Percentiles rank a stretch among this genome's conserved stretches.
phyloP scores from a whole-genome alignment of 2,113 vertebrate species.

The Nesoenas mayeri region DNA sequence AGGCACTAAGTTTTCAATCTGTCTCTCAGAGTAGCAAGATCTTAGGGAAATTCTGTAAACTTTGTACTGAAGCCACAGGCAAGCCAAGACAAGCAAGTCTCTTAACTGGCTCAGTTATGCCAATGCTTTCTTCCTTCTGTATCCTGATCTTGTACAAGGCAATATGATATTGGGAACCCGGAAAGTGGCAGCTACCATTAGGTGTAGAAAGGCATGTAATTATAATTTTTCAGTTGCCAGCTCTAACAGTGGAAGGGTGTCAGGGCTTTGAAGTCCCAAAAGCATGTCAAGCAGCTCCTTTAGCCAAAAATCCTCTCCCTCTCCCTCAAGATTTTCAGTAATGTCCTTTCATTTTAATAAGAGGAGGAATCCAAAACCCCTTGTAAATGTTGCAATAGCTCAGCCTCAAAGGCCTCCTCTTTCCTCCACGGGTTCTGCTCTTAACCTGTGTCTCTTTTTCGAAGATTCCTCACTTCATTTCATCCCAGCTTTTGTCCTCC shows the following conservation, averaged over 20 bases:
- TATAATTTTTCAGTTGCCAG: neutral
- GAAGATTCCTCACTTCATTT: neutral
- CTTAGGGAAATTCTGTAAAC: neutral
- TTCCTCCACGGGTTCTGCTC: neutral
- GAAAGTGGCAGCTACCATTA: neutral
- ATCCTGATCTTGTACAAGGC: neutral
- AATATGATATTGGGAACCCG: neutral
- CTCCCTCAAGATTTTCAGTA: neutral
- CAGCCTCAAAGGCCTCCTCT: neutral
- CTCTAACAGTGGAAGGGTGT: neutral
- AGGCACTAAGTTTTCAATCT: neutral
- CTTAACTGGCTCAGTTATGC: neutral
- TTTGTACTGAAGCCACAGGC: neutral
- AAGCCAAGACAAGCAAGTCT: neutral
- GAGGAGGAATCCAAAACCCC: neutral
- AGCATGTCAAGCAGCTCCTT: neutral
- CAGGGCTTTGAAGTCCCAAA: neutral
- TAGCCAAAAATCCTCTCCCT: neutral
- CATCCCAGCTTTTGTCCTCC: neutral
- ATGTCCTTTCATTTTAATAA: neutral
- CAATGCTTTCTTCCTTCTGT: neutral
- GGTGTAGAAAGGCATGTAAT: neutral
- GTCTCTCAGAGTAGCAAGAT: neutral
- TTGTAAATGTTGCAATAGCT: neutral
- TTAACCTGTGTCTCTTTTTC: neutral